Base-by-base conservation (phyloP, 1,140 invertebrate species). In the Gonatopus flavifemur region DNA sequence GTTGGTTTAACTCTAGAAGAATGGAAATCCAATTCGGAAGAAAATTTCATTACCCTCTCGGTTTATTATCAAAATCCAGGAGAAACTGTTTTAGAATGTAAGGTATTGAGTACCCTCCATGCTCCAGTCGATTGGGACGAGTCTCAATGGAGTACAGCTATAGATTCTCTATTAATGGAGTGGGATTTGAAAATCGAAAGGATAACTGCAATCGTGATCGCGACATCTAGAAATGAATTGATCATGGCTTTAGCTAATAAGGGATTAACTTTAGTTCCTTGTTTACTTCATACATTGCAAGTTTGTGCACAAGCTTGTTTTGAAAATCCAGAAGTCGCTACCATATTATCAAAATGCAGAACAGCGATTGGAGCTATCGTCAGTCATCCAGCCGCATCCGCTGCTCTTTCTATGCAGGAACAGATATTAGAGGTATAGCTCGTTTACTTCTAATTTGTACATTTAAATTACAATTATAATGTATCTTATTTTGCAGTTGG, bases 1-100 rank as follows among this genome's bases (percentile, higher is more conserved):
- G 45, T 80, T n/a, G 74, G 78, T 13, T 50, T 82, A 1, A 71
- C 75, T 0, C 52, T 82, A 0, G 81, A 82, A 55, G 80, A 82
- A 46, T 81, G 81, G 80, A 66, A 44, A 30, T 78, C 78, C 4
- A 74, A 73, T 52, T 74, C 63, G 18, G 70, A 68, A 3, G 77
- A 81, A 50, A 47, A 39, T 19, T 81, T 77, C 44, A 55, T 79
- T 4, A 81, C 80, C 0, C 50, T 81, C 18, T 71, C 77, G 13
- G 60, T 81, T 13, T 79, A 79, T 58, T 81, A 78, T 59, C 78
- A 80, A 52, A 75, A 71, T 57, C 20, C 59, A 10, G 69, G 58
- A 6, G 71, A 77, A 31, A 41, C 66, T 3, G 44, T 51, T 1
- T 53, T 79, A 8, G 76, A 80, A 30, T 72, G 53, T 37, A 76